A percentile compares a stretch with the other conserved stretches of the same genome.
phyloP scores from a whole-genome alignment of 2,113 vertebrate genomes.

The Ploceus nigricollis region DNA sequence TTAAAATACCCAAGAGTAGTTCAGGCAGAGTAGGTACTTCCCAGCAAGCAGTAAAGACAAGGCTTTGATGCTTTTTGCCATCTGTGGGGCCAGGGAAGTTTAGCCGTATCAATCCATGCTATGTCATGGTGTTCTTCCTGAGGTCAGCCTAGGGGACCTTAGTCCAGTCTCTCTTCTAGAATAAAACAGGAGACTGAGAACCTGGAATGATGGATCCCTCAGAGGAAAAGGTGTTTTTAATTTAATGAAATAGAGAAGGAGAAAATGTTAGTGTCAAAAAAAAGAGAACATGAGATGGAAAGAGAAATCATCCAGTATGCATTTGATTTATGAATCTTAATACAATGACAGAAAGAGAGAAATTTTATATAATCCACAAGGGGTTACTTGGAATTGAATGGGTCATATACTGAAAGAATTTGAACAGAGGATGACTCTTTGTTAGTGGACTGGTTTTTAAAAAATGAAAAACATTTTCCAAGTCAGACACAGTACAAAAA shows the following conservation, averaged over 20 bases:
- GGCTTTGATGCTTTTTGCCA: background rate
- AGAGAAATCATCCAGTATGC: background rate
- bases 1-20: background rate
- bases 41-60: background rate
- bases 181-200: background rate
- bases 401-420: background rate
- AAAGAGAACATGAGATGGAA: background rate
- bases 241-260: background rate
- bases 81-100: background rate
- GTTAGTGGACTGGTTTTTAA: background rate
- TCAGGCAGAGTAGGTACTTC: background rate
- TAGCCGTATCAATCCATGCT: background rate
- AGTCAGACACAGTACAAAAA: background rate
- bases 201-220: background rate
- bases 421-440: background rate
- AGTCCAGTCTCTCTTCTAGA: background rate
- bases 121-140: background rate
- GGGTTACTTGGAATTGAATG: background rate
- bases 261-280: background rate
- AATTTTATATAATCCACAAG: background rate
- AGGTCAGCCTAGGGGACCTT: background rate
- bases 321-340: background rate
- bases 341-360: background rate
- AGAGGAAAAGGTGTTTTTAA: background rate
- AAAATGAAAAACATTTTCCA: background rate